Percentiles rank a stretch among this genome's conserved stretches.
Conservation (phyloP, 1,140 invertebrate genomes). For the Tetragonula clypearis region DNA sequence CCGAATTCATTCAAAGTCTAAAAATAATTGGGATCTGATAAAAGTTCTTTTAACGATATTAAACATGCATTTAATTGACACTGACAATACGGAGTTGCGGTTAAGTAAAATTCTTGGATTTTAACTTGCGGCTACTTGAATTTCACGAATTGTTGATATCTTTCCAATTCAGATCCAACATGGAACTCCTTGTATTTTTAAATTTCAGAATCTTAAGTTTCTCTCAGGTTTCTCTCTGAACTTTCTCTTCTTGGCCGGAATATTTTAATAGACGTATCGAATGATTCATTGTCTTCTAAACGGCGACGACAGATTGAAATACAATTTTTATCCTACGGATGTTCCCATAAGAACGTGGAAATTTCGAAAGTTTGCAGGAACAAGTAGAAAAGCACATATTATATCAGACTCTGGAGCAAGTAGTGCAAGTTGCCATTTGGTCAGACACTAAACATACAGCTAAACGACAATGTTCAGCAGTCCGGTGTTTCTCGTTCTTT, state of each 20-base stretch:
- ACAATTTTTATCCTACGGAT: constrained; percentile 46
- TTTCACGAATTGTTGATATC: too few relatives aligned
- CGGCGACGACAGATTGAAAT: not conserved
- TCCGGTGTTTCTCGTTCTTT: constrained; percentile 46
- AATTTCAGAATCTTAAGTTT: too few relatives aligned
- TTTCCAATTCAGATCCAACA: too few relatives aligned
- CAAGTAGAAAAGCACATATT: constrained; percentile 37
- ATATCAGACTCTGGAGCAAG: constrained; percentile 37
- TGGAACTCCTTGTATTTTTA: too few relatives aligned
- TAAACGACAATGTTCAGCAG: constrained; percentile 48
- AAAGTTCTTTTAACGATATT: not conserved
- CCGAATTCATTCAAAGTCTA: not conserved
- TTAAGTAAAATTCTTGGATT: not conserved
- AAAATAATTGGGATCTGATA: too few relatives aligned
- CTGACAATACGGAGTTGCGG: too few relatives aligned
- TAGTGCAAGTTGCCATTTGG: constrained; percentile 45
- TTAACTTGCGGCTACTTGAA: not conserved
- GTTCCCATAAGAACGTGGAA: constrained; percentile 31
- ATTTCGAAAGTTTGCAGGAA: constrained; percentile 12
- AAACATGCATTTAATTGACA: not conserved
- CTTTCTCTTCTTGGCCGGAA: too few relatives aligned
- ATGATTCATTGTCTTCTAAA: not conserved
- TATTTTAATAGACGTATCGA: too few relatives aligned
- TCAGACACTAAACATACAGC: constrained; percentile 40
- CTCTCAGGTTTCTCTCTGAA: too few relatives aligned